phyloP scores from a whole-genome alignment of 2,113 vertebrate genomes.

The Pitta sordida region DNA sequence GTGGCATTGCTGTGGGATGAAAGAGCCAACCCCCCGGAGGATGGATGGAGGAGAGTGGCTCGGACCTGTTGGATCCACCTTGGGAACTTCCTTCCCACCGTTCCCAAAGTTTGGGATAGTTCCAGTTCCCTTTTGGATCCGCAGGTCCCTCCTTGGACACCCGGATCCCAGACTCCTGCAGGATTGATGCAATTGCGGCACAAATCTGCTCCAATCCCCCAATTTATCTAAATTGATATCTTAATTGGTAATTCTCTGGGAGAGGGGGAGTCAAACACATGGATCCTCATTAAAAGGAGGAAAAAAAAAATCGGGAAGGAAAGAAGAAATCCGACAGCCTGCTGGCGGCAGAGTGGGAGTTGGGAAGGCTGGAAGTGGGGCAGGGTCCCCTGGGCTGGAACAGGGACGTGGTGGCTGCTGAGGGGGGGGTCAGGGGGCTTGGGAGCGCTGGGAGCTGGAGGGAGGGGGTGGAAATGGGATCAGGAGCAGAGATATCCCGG shows the following conservation, averaged over 20 bases:
- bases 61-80: not conserved
- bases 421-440: rapidly evolving
- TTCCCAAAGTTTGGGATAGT: not conserved
- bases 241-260: not conserved
- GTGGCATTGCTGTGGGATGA: not conserved
- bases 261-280: not conserved
- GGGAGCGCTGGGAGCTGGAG: not conserved
- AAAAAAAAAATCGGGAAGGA: not conserved
- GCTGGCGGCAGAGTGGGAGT: not conserved
- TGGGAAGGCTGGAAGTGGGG: not conserved
- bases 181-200: not conserved
- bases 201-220: not conserved
- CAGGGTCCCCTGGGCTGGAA: rapidly evolving
- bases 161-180: not conserved
- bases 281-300: not conserved
- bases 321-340: no score
- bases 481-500: rapidly evolving
- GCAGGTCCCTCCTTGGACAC: not conserved
- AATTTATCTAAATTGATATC: conserved; percentile 34
- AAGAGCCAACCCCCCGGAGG: not conserved
- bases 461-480: not conserved
- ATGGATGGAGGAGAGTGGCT: not conserved
- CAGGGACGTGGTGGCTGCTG: rapidly evolving
- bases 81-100: not conserved
- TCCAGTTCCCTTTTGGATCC: not conserved